phyloP scores from a whole-genome alignment of 2,888 invertebrate species.

The Anaspis maculata region DNA sequence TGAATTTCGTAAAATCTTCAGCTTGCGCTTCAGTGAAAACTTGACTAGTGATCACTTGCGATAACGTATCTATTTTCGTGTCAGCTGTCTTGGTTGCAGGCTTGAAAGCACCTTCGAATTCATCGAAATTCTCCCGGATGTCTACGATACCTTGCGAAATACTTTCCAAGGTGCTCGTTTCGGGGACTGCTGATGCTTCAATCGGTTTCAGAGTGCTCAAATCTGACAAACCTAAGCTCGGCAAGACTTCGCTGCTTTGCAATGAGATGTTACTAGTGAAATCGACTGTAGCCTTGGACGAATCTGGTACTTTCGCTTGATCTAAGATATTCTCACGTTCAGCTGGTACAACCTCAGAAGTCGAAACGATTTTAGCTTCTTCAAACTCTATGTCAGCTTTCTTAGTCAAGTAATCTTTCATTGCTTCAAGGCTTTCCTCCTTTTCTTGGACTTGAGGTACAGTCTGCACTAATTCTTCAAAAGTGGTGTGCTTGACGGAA shows the following conservation, averaged over 20 bases:
- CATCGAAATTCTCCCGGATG: slow-evolving; percentile 20
- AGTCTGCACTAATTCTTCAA: slow-evolving; percentile 32
- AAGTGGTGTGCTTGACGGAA: slow-evolving; percentile 29
- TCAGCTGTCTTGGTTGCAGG: slow-evolving; percentile 48
- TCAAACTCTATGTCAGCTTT: slow-evolving; percentile 41
- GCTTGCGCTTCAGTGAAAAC: slow-evolving; percentile 42
- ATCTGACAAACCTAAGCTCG: slow-evolving; percentile 19
- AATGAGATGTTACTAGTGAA: slow-evolving; percentile 43
- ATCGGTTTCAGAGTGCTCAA: slow-evolving; percentile 15
- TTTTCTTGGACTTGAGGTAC: slow-evolving; percentile 34
- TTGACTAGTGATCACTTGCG: slow-evolving; percentile 52
- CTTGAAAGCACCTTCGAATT: slow-evolving; percentile 36
- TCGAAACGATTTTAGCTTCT: slow-evolving; percentile 37
- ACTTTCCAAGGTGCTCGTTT: slow-evolving; percentile 21
- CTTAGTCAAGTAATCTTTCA: slow-evolving; percentile 24
- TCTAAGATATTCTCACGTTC: slow-evolving; percentile 43
- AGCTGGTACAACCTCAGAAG: slow-evolving; percentile 45
- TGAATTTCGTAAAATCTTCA: slow-evolving; percentile 26
- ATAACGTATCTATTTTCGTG: slow-evolving; percentile 46
- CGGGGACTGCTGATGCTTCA: slow-evolving; percentile 18
- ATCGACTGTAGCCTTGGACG: slow-evolving; percentile 29
- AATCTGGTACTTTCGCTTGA: slow-evolving; percentile 29
- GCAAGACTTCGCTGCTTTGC: slow-evolving; percentile 31
- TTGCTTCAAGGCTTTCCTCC: slow-evolving; percentile 25
- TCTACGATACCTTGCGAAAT: slow-evolving; percentile 19